A percentile compares a stretch with the other conserved stretches of the same genome.
Evolutionary conservation across 1,140 invertebrate species (phyloP).

Genomic region (Eumeta japonica): DNA sequence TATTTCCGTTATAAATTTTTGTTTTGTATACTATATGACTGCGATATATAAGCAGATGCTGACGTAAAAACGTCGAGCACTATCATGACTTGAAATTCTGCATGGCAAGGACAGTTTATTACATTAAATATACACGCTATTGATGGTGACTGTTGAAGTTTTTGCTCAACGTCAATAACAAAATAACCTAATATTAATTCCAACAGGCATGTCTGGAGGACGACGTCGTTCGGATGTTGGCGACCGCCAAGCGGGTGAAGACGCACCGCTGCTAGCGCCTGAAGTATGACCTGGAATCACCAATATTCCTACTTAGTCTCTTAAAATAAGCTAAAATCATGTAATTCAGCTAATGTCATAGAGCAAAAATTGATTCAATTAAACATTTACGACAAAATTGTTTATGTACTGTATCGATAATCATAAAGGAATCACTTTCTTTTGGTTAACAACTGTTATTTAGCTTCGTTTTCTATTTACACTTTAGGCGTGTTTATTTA

Average conservation of each 20-base stretch:
- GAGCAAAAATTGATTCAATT: too few species aligned
- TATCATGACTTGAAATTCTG: too few species aligned
- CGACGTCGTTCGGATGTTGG: constrained; percentile 59
- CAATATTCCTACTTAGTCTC: not conserved
- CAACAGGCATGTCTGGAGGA: constrained; percentile 56
- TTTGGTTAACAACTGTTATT: too few species aligned
- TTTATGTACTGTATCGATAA: too few species aligned
- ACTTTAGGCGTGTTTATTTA: not conserved
- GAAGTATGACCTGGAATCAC: constrained; percentile 36
- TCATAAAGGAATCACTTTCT: too few species aligned
- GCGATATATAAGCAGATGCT: too few species aligned
- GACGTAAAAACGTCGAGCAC: too few species aligned
- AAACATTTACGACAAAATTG: too few species aligned
- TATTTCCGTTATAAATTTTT: not conserved
- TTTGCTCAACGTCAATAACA: constrained; percentile 3
- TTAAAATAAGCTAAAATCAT: too few species aligned
- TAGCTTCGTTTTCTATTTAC: too few species aligned
- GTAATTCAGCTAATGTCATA: too few species aligned
- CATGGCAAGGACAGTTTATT: not conserved
- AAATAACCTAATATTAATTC: constrained; percentile 57
- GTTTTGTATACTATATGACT: not conserved
- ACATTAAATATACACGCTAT: constrained; percentile 1
- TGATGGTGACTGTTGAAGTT: constrained; percentile 14
- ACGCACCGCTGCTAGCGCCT: constrained; percentile 57
- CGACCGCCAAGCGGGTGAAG: constrained; percentile 62